Evolutionary conservation across 2,113 vertebrate genomes (phyloP), one percentile per base, ranked within the genome.

Genomic region (Lepus europaeus): DNA sequence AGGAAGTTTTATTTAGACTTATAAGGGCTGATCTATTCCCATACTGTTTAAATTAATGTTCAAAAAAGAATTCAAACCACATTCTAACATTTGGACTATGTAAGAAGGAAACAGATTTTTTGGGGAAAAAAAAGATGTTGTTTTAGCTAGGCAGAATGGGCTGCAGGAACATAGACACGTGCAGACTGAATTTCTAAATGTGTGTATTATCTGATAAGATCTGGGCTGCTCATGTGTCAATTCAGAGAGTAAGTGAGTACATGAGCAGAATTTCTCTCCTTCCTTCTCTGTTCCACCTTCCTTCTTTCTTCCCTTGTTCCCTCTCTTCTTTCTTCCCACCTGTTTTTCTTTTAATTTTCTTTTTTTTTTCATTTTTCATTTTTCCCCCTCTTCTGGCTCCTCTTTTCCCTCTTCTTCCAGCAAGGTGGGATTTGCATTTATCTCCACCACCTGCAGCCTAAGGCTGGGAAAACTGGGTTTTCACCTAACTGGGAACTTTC

Each of bases 101-200:
- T 96, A 97, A 97, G 97, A 95, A 98, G 96, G 97, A 97, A 97
- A 97, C 96, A 97, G 95, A 97, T 97, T 97, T 97, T 98, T 90
- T 4, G 31, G 86, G 16, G 7, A 53, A 93, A 96, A 96, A 95
- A 96, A 92, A 96, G 97, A 97, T 77, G 53, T 96, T 97, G 77
- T 95, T 97, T 93, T 94, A 96, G 36, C 94, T 66, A 88, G 94
- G 90, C 53, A 98, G 96, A 97, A 95, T 97, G 96, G 96, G 96
- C 96, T 96, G 96, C 64, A 95, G 95, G 74, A 96, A 94, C 70
- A 45, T 86, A 97, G 87, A 92, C 97, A 95, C 91, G 97, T 97
- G 97, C 97, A 97, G 96, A 93, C 87, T 91, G 90, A 93, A n/a
- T 89, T 94, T 93, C 93, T 96, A 93, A 97, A 95, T 91, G 94